phyloP scores from a whole-genome alignment of 2,888 invertebrate species.

The Tetragonisca angustula region DNA sequence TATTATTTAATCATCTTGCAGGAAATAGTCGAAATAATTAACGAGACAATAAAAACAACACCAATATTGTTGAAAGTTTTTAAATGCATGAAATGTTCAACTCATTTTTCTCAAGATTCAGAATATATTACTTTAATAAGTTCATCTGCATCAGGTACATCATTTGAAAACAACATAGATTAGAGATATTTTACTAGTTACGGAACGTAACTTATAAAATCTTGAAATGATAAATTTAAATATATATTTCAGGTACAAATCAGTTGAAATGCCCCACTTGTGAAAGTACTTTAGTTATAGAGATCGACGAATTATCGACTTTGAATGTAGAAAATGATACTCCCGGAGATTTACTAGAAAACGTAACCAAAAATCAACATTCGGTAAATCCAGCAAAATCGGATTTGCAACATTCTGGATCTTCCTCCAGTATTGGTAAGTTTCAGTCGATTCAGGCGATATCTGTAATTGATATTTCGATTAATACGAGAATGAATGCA shows the following conservation, averaged over 20 bases:
- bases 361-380: constrained; percentile 50
- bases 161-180: neutral
- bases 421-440: constrained; percentile 84
- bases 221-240: too few relatives aligned
- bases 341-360: constrained; percentile 45
- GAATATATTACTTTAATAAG: constrained; percentile 71
- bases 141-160: constrained; percentile 55
- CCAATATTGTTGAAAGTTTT: constrained; percentile 82
- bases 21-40: constrained; percentile 84
- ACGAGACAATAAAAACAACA: constrained; percentile 84
- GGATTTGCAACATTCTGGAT: constrained; percentile 79
- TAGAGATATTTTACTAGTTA: neutral
- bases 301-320: constrained; percentile 83
- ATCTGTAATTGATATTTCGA: constrained; percentile 18
- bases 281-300: constrained; percentile 86
- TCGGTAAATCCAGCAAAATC: constrained; percentile 53
- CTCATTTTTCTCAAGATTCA: constrained; percentile 86
- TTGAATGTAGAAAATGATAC: constrained; percentile 68
- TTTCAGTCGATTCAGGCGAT: constrained; percentile 14
- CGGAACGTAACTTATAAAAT: neutral
- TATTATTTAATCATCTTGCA: constrained; percentile 65
- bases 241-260: constrained; percentile 61
- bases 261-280: constrained; percentile 86
- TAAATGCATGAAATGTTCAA: constrained; percentile 87
- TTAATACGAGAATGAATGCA: constrained; percentile 11